These are phyloP conservation scores for Drosophila stalkeri DNA, from an alignment of 2,888 invertebrate species.

Conservation along the genomic window DNA sequence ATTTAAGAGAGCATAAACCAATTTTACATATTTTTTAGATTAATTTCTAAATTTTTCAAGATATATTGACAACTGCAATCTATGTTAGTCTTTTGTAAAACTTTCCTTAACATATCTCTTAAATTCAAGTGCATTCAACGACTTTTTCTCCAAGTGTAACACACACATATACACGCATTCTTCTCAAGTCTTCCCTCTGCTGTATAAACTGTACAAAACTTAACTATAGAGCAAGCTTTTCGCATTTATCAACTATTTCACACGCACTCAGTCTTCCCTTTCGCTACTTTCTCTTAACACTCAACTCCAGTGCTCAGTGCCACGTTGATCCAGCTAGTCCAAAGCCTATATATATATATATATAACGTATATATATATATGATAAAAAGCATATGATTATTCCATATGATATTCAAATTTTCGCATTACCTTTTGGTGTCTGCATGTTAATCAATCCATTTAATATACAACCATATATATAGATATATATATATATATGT, in stretches of 20 bases:
- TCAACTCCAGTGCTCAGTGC: constrained; percentile 30
- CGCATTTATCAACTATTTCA: neutral
- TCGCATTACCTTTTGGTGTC: constrained; percentile 73
- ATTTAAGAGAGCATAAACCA: too few species aligned
- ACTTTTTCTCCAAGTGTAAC: constrained; percentile 16
- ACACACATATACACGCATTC: neutral
- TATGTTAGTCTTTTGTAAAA: too few species aligned
- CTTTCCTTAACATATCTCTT: neutral
- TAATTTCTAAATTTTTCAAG: too few species aligned
- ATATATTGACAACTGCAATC: too few species aligned
- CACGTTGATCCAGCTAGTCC: constrained; percentile 19
- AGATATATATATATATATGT: constrained; percentile 13
- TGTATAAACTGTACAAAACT: constrained; percentile 50
- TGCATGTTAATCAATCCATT: constrained; percentile 70
- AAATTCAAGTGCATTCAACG: too few species aligned
- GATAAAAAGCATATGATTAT: constrained; percentile 50
- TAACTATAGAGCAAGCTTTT: constrained; percentile 21
- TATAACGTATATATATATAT: constrained; percentile 5
- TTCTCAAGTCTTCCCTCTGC: constrained; percentile 43
- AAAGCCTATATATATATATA: constrained; percentile 11
- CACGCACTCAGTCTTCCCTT: constrained; percentile 40
- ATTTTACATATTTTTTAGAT: too few species aligned
- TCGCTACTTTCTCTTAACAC: neutral
- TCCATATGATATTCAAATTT: constrained; percentile 59
- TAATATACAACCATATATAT: constrained; percentile 51